phyloP scores from a whole-genome alignment of 2,888 invertebrate genomes.

The Melinaea marsaeus region DNA sequence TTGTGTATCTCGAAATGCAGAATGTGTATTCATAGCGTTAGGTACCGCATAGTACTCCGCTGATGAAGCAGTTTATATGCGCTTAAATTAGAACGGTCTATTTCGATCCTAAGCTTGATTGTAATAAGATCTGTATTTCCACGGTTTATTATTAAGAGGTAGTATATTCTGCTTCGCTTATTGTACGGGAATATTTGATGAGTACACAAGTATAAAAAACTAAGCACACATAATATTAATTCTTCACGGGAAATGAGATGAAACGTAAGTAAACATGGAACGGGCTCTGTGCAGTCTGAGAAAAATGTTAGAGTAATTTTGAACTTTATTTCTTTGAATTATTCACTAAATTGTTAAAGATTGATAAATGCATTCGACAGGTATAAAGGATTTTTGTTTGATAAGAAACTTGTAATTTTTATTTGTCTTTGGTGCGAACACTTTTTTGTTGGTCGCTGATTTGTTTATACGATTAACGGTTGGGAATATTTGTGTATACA shows the following conservation, averaged over 20 bases:
- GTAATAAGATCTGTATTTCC: conserved; percentile 11
- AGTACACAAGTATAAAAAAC: conserved; percentile 49
- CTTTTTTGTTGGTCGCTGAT: conserved; percentile 50
- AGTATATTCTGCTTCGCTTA: conserved; percentile 16
- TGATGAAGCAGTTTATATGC: conserved; percentile 10
- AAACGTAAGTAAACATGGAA: conserved; percentile 51
- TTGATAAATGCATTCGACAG: conserved; percentile 30
- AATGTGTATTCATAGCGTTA: conserved; percentile 39
- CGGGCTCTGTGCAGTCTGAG: conserved; percentile 30
- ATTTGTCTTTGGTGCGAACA: conserved; percentile 61
- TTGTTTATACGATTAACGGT: conserved; percentile 38
- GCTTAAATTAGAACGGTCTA: conserved; percentile 9
- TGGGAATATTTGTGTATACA: conserved; percentile 8
- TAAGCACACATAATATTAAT: conserved; percentile 52
- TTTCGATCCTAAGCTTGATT: conserved; percentile 6
- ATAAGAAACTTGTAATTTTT: conserved; percentile 56
- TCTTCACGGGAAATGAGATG: conserved; percentile 58
- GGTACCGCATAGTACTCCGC: conserved; percentile 32
- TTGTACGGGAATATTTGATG: conserved; percentile 45
- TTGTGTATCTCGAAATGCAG: conserved; percentile 19
- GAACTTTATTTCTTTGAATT: conserved; percentile 24
- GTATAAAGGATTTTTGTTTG: conserved; percentile 55
- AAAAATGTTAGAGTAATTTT: conserved; percentile 29
- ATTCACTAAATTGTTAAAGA: conserved; percentile 1
- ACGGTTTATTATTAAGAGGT: not conserved